These are phyloP conservation scores for Sminthopsis crassicaudata DNA, from an alignment of 2,113 vertebrate genomes.

Conservation along the genomic window DNA sequence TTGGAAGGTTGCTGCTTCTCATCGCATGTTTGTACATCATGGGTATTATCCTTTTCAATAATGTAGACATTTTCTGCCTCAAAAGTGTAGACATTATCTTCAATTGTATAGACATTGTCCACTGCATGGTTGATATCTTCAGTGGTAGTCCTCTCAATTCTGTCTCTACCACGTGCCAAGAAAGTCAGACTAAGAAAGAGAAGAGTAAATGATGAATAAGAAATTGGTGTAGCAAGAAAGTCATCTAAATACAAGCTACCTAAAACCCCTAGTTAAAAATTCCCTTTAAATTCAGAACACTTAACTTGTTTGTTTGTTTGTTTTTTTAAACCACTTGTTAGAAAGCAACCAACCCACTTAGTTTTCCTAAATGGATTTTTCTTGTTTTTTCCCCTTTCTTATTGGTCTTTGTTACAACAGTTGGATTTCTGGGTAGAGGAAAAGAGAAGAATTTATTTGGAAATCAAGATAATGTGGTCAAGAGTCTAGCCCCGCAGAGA, in stretches of 20 bases:
- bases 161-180: neutral
- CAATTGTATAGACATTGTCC: conserved; percentile 67
- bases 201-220: neutral
- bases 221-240: neutral
- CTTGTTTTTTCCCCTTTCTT: too few species aligned
- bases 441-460: neutral
- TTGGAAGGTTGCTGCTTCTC: neutral
- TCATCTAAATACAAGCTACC: neutral
- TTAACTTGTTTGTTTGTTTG: neutral
- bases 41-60: neutral
- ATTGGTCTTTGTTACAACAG: too few species aligned
- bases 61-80: neutral
- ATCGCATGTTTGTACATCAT: neutral
- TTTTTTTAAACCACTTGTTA: neutral
- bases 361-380: too few species aligned
- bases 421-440: neutral
- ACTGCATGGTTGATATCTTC: neutral
- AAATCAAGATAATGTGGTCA: neutral
- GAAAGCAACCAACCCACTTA: neutral
- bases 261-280: neutral
- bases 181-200: conserved; percentile 55
- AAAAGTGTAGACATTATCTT: neutral
- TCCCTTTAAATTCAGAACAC: neutral
- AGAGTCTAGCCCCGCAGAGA: neutral
- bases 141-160: neutral